These are phyloP conservation scores for Conger conger DNA, from an alignment of 2,113 vertebrate genomes.

Conservation along the genomic window DNA sequence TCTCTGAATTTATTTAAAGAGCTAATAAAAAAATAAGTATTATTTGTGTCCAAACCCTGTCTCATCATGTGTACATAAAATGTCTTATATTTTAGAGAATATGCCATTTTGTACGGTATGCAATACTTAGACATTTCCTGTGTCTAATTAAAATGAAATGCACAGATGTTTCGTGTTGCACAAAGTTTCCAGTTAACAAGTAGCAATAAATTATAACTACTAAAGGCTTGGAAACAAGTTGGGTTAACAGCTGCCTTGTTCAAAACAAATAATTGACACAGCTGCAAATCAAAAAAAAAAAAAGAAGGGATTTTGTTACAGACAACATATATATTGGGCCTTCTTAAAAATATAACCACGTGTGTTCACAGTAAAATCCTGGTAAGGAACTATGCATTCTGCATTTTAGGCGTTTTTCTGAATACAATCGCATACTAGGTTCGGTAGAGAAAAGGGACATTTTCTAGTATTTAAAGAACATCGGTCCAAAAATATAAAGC, in stretches of 20 bases:
- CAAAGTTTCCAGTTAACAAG: constrained; percentile 5
- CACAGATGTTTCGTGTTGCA: constrained; percentile 1
- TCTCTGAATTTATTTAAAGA: constrained; percentile 99
- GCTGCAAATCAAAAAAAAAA: neutral
- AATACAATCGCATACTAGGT: neutral
- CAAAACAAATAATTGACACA: constrained; percentile 1
- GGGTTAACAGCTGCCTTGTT: neutral
- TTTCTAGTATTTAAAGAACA: neutral
- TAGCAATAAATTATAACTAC: constrained; percentile 14
- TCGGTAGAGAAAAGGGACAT: too few species aligned
- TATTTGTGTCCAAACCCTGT: constrained; percentile 74
- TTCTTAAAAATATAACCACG: neutral
- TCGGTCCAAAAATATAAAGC: neutral
- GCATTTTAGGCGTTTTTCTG: neutral
- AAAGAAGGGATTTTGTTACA: neutral
- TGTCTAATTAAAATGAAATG: neutral
- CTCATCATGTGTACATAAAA: constrained; percentile 49
- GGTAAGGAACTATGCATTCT: neutral
- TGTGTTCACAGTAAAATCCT: neutral
- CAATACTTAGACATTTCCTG: neutral
- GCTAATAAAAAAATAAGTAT: constrained; percentile 95
- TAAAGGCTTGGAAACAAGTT: constrained; percentile 8
- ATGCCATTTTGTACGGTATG: neutral
- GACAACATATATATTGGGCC: neutral
- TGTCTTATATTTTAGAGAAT: neutral